phyloP scores from a whole-genome alignment of 2,888 invertebrate species.

The Protophormia terraenovae region DNA sequence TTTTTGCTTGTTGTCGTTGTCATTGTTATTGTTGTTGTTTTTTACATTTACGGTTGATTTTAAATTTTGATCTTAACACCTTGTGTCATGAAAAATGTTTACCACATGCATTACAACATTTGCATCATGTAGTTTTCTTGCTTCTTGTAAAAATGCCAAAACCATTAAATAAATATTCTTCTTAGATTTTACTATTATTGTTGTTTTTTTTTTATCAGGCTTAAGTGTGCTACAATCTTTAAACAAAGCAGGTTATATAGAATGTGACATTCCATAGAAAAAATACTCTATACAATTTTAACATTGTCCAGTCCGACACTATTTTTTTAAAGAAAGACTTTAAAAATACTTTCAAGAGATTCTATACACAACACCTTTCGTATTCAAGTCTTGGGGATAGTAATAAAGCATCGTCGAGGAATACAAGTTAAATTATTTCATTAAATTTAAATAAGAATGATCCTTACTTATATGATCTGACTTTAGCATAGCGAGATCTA shows the following conservation, averaged over 20 bases:
- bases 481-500: no score
- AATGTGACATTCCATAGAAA: no score
- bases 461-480: no score
- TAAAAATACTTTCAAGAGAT: no score
- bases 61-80: constrained; percentile 60
- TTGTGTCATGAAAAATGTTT: constrained; percentile 68
- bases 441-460: no score
- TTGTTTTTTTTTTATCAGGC: not conserved
- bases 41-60: not conserved
- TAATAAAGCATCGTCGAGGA: no score
- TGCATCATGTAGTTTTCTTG: constrained; percentile 60
- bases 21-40: not conserved
- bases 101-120: constrained; percentile 70
- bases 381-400: no score
- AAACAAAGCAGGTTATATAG: not conserved
- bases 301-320: no score
- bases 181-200: not conserved
- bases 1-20: constrained; percentile 12
- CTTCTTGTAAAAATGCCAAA: constrained; percentile 59
- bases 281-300: no score
- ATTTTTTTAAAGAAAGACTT: no score
- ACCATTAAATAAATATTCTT: constrained; percentile 42
- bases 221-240: not conserved
- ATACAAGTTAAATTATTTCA: no score
- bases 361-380: no score